Base-by-base conservation (phyloP, 2,797 vertebrate species). In the Serranus cabrilla region DNA sequence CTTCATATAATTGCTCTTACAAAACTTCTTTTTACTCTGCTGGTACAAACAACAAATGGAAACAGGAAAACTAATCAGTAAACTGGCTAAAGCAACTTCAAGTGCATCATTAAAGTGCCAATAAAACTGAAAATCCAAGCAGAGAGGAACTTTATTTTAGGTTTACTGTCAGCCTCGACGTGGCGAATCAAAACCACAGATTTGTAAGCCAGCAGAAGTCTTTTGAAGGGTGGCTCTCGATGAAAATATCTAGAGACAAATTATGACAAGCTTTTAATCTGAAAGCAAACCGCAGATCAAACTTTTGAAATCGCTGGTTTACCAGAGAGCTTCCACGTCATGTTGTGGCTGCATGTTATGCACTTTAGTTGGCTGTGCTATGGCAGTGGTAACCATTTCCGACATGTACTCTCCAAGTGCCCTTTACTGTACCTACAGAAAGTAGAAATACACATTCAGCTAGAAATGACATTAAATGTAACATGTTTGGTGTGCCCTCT, bases 1-100 rank as follows among this genome's bases (percentile, higher is more conserved):
- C 71, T 71, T 69, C 27, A 50, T 16, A n/a, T 81, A 67, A 65
- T 74, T 74, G 11, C 47, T 80, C 56, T 82, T 80, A 70, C 62
- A 74, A 57, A 64, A 77, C 43, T 5, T 6, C 3, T n/a, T 55
- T 56, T 68, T 51, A 12, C 12, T 66, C 7, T 37, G 27, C 42
- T 59, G 27, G 27, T 54, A 47, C n/a, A 56, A 69, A 61, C 42
- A 71, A 60, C 23, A 21, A 18, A 46, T 49, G 55, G 6, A 68
- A 47, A 74, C 10, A 49, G 8, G 57, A 50, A 55, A 55, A 55
- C 17, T 2, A 21, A 42, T 63, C 20, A n/a, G 20, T 68, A 17
- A 60, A 27, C 7, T 17, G 20, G 17, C 49, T 23, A 54, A 62
- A 17, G 4, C 17, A 40, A 18, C 12, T 7, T 76, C 14, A 50